Evolutionary conservation across 2,113 vertebrate species (phyloP).

Genomic region (Malurus elegans): DNA sequence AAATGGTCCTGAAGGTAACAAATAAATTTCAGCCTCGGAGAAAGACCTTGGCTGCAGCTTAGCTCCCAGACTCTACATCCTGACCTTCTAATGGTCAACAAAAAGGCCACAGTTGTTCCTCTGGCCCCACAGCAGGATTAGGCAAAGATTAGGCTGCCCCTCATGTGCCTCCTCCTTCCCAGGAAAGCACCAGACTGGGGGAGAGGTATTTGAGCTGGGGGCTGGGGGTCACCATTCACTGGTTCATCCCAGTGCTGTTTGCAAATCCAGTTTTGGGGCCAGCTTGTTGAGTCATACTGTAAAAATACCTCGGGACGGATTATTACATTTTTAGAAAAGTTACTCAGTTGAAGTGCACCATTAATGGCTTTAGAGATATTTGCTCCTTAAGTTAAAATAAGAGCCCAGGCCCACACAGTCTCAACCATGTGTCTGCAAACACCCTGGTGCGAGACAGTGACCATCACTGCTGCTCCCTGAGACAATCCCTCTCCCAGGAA

Average conservation of each 20-base stretch:
- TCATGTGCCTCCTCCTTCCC: neutral
- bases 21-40: neutral
- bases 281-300: neutral
- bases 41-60: neutral
- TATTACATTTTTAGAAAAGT: neutral
- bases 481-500: accelerated
- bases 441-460: neutral
- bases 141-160: neutral
- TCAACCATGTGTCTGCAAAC: accelerated
- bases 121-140: neutral
- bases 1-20: neutral
- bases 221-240: neutral
- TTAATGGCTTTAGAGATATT: neutral
- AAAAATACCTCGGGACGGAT: neutral
- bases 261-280: neutral
- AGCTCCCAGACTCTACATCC: neutral
- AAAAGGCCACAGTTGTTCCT: neutral
- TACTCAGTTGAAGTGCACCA: neutral
- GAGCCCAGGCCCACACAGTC: accelerated
- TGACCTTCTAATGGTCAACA: neutral
- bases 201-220: neutral
- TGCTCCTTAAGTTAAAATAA: neutral
- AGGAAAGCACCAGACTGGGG: neutral
- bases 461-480: neutral
- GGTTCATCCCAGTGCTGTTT: neutral